Conservation (phyloP, 2,797 vertebrate genomes). For the Sphaeramia orbicularis region DNA sequence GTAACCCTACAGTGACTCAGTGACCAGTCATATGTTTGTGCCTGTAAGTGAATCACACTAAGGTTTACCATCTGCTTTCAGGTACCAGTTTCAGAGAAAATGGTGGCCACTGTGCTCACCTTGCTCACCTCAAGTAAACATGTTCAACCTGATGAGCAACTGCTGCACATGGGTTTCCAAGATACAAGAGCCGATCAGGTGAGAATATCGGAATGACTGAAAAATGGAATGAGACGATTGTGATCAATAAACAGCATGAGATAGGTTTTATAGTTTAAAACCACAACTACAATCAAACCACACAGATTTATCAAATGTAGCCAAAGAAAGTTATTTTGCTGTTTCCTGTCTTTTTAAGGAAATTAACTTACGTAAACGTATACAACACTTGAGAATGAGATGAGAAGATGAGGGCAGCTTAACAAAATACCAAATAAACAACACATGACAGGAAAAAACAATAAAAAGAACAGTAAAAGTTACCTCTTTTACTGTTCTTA, state of each 20-base stretch:
- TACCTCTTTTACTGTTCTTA: neutral
- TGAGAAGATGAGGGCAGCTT: neutral
- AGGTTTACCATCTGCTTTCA: constrained; percentile 60
- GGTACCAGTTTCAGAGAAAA: constrained; percentile 82
- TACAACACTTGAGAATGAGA: neutral
- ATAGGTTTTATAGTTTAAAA: no score
- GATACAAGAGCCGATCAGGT: constrained; percentile 88
- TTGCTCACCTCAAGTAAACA: constrained; percentile 78
- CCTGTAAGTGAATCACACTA: constrained; percentile 29
- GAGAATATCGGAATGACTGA: constrained; percentile 1
- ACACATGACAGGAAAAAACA: no score
- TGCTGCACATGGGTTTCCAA: constrained; percentile 87
- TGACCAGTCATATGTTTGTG: neutral
- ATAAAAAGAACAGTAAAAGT: no score
- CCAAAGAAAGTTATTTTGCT: neutral
- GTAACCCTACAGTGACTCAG: constrained; percentile 19
- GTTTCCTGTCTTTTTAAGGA: neutral
- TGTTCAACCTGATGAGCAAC: constrained; percentile 90
- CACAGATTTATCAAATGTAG: neutral
- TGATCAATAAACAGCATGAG: no score
- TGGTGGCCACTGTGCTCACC: constrained; percentile 84
- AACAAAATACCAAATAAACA: neutral
- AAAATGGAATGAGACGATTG: neutral
- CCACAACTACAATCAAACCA: neutral
- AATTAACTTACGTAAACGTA: neutral